Conservation (phyloP, 2,888 invertebrate species). For the Scotopteryx bipunctaria region DNA sequence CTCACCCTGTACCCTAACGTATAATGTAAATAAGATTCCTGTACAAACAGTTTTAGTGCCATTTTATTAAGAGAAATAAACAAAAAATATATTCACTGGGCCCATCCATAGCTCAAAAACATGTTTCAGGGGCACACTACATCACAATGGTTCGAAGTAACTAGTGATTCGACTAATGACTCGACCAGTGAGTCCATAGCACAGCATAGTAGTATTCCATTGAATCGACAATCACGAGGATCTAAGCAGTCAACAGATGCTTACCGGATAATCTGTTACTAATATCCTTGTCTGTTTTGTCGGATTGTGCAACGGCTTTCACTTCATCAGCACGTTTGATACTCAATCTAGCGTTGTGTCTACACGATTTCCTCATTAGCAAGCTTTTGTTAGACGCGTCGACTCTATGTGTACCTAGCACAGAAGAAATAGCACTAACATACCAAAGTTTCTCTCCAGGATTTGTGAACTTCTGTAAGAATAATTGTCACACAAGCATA, state of each 20-base stretch:
- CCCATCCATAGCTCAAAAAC: too few species aligned
- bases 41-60: too few species aligned
- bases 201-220: too few species aligned
- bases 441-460: neutral
- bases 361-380: constrained; percentile 79
- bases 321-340: constrained; percentile 62
- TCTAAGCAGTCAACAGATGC: neutral
- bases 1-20: too few species aligned
- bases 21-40: too few species aligned
- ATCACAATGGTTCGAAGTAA: too few species aligned
- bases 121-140: too few species aligned
- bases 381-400: constrained; percentile 67
- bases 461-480: neutral
- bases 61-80: too few species aligned
- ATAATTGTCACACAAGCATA: too few species aligned
- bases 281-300: constrained; percentile 26
- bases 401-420: constrained; percentile 33
- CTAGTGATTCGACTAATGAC: too few species aligned
- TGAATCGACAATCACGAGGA: neutral
- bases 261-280: constrained; percentile 9
- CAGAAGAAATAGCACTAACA: constrained; percentile 1
- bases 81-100: too few species aligned
- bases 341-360: constrained; percentile 52
- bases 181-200: too few species aligned
- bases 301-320: constrained; percentile 63